These are phyloP conservation scores for Gymnoscopelus braueri DNA, from an alignment of 2,797 vertebrate genomes.

Conservation along the genomic window DNA sequence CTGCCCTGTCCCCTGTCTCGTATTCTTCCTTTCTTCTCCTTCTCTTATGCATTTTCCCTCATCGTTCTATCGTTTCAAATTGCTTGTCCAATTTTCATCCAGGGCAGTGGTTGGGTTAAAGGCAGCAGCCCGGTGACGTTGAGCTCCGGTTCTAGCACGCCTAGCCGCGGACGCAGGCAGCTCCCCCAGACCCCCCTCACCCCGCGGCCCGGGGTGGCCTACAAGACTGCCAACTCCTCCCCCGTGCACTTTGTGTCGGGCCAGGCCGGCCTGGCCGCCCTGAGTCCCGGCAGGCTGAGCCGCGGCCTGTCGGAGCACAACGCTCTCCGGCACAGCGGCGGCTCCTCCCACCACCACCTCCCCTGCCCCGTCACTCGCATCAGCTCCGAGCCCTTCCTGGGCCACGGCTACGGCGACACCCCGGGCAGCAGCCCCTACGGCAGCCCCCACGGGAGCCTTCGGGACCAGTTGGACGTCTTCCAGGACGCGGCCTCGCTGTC, in stretches of 20 bases:
- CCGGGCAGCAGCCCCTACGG: conserved; percentile 30
- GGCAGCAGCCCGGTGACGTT: conserved; percentile 89
- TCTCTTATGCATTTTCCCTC: conserved; percentile 60
- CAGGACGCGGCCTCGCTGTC: conserved; percentile 80
- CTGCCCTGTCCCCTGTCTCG: conserved; percentile 8
- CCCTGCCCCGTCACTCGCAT: conserved; percentile 84
- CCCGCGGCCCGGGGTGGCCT: conserved; percentile 91
- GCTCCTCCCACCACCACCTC: conserved; percentile 64
- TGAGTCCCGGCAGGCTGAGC: conserved; percentile 89
- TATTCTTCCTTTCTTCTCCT: conserved; percentile 26
- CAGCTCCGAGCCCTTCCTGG: conserved; percentile 90
- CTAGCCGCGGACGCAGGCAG: conserved; percentile 92
- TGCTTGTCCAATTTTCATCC: conserved; percentile 91
- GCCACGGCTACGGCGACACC: conserved; percentile 48
- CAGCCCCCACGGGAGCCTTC: conserved; percentile 69
- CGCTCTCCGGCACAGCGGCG: conserved; percentile 82
- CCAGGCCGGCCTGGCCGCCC: conserved; percentile 73
- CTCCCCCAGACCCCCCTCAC: conserved; percentile 94
- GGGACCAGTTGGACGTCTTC: conserved; percentile 88
- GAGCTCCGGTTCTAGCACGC: conserved; percentile 91
- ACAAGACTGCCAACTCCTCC: conserved; percentile 95
- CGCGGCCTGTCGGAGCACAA: conserved; percentile 93
- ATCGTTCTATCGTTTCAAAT: conserved; percentile 84
- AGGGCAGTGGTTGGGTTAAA: conserved; percentile 94
- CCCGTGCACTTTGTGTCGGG: conserved; percentile 87